Base-by-base conservation (phyloP, 2,113 vertebrate genomes). In the Sphaerodactylus townsendi region DNA sequence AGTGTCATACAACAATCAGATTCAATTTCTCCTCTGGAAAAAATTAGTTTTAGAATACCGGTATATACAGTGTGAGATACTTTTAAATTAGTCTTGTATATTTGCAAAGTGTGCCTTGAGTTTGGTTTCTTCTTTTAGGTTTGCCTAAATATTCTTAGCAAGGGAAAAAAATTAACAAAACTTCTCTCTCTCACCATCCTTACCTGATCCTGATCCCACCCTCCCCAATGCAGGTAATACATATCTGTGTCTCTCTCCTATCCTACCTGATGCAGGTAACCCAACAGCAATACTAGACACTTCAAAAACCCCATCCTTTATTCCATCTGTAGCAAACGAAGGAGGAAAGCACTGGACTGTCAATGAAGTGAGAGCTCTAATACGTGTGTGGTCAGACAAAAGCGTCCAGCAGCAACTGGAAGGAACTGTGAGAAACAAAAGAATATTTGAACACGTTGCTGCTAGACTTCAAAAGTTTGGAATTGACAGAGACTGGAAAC, bases 361-460 rank as follows among this genome's bases (percentile, higher is more conserved):
- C 44, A 96, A 97, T 7, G 97, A 98, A 96, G 96, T 98, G 75
- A 95, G 95, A 85, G 97, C 97, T 65, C 93, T 98, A 82, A 93
- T 98, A 92, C 94, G 91, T 46, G 91, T 97, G 89, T 98, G 98
- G 97, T 96, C 98, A 28, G 97, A 98, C 82, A 93, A 95, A 78
- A 95, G 84, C 23, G 95, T 97, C 74, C 95, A 97, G 64, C 94
- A 96, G 68, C 97, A 97, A 90, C 93, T 98, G 53, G 97, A 97
- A 82, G 95, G 96, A 80, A 97, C 97, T 9, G 95, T 97, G 19
- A 96, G 97, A 89, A 99, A 98, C 94, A 98, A 98, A 94, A 96
- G 95, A 85, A 97, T 98, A 95, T 98, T 98, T 96, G 97, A 98
- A 86, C 97, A 98, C 89, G 97, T 97, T 95, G 97, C 97, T 64